Base-by-base conservation (phyloP, 2,888 invertebrate genomes). In the Trachelus tabidus region DNA sequence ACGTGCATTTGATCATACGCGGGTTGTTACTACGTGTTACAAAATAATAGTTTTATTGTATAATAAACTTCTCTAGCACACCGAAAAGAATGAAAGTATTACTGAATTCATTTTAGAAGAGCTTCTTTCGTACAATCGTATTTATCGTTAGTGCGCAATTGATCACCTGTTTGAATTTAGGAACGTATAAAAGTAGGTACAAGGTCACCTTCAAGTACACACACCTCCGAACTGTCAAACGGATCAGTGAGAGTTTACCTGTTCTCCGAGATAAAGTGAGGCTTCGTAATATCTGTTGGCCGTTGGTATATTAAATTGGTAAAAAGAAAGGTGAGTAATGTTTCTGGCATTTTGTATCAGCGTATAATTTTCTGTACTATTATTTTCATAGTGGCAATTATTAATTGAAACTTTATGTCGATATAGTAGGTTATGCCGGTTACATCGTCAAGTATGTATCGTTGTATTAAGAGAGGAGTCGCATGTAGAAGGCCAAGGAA, bases 131-230 rank as follows among this genome's bases (percentile, higher is more conserved):
- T 56, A 9, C 23, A 23, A 23, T 23, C 23, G 9, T 23, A 23
- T 9, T 56, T 23, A 23, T 56, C 0, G 56, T 56, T 23, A 9
- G 56, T 56, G 56, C 6, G 1, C 1, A 56, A 56, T 3, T 56
- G 56, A 56, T 56, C 56, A 56, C 23, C 6, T 56, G 56, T 56
- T 56, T 56, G 56, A 56, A 56, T 56, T 56, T 71, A 71, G 71
- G 34, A 71, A 33, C 71, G 71, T 71, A 86, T 88, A 87, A 88
- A 90, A 90, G 87, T 84, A 85, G 88, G 86, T 87, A 83, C 87
- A 90, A 90, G 90, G 91, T 90, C 89, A 90, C 87, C 87, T 89
- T 85, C 81, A 77, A 79, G 80, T 85, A 85, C 87, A 87, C 83
- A 86, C 83, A 82, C 82, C 85, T 84, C 76, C 79, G 80, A 87